phyloP scores from a whole-genome alignment of 2,797 vertebrate species.

The Macropus fuliginosus region DNA sequence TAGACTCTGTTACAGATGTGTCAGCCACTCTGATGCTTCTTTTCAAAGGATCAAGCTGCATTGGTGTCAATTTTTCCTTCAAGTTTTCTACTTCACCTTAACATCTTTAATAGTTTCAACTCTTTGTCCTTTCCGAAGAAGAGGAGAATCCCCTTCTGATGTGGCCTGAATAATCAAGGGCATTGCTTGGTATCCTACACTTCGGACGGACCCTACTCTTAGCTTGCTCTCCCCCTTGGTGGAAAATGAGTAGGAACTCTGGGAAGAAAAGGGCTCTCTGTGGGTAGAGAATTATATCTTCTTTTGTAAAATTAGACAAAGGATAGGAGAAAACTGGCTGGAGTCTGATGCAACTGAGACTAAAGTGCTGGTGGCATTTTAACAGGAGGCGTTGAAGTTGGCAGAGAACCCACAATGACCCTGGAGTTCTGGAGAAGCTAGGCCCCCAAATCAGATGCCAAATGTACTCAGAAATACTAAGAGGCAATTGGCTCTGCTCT shows the following conservation, averaged over 20 bases:
- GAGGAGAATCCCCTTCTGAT: constrained; percentile 2
- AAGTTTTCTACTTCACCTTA: neutral
- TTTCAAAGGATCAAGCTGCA: constrained; percentile 61
- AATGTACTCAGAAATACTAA: neutral
- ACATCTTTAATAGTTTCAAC: neutral
- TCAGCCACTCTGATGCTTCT: constrained; percentile 58
- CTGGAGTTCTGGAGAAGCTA: neutral
- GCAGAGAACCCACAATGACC: constrained; percentile 31
- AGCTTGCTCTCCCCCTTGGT: neutral
- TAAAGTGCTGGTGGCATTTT: constrained; percentile 58
- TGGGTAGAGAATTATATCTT: neutral
- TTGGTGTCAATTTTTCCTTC: constrained; percentile 9
- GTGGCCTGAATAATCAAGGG: neutral
- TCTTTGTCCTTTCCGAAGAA: neutral
- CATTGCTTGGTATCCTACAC: constrained; percentile 1
- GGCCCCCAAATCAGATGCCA: neutral
- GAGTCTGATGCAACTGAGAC: constrained; percentile 48
- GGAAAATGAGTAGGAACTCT: constrained; percentile 11
- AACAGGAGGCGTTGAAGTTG: constrained; percentile 59
- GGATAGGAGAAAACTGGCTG: constrained; percentile 50
- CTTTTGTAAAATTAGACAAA: constrained; percentile 28
- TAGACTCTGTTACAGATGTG: constrained; percentile 67
- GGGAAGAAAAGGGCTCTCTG: neutral
- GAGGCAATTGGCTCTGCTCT: constrained; percentile 33
- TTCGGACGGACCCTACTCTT: constrained; percentile 16